Evolutionary conservation across 2,888 invertebrate species (phyloP).

Genomic region (Allygus modestus): DNA sequence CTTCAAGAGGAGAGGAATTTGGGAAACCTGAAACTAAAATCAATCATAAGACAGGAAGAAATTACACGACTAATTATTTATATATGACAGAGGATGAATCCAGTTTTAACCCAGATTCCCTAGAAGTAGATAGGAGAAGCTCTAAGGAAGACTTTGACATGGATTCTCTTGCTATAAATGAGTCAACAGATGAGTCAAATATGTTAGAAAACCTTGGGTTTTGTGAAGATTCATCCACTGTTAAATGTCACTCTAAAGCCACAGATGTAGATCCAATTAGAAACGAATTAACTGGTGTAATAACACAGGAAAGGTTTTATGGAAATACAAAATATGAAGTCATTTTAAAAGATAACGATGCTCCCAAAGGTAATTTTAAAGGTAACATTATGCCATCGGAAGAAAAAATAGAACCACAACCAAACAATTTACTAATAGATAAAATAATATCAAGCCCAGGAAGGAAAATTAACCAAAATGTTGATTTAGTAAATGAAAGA

Average conservation of each 20-base stretch:
- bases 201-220: slow-evolving; percentile 61
- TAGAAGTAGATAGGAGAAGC: slow-evolving; percentile 7
- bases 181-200: slow-evolving; percentile 60
- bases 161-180: slow-evolving; percentile 57
- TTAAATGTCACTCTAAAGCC: neutral
- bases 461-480: neutral
- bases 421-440: neutral
- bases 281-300: slow-evolving; percentile 40
- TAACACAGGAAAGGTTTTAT: slow-evolving; percentile 60
- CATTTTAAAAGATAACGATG: slow-evolving; percentile 50
- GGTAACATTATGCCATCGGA: slow-evolving; percentile 62
- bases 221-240: slow-evolving; percentile 41
- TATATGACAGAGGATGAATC: slow-evolving; percentile 51
- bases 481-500: slow-evolving; percentile 1
- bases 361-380: slow-evolving; percentile 32
- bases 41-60: neutral
- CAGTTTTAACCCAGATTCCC: slow-evolving; percentile 15
- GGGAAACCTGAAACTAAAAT: neutral
- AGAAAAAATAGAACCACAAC: neutral
- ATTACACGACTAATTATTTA: slow-evolving; percentile 27
- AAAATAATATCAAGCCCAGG: neutral
- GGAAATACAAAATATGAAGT: slow-evolving; percentile 63
- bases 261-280: slow-evolving; percentile 8
- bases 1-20: neutral
- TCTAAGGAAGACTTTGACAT: slow-evolving; percentile 56